These are phyloP conservation scores for Paraplagusia blochii DNA, from an alignment of 2,113 vertebrate genomes.

Conservation along the genomic window DNA sequence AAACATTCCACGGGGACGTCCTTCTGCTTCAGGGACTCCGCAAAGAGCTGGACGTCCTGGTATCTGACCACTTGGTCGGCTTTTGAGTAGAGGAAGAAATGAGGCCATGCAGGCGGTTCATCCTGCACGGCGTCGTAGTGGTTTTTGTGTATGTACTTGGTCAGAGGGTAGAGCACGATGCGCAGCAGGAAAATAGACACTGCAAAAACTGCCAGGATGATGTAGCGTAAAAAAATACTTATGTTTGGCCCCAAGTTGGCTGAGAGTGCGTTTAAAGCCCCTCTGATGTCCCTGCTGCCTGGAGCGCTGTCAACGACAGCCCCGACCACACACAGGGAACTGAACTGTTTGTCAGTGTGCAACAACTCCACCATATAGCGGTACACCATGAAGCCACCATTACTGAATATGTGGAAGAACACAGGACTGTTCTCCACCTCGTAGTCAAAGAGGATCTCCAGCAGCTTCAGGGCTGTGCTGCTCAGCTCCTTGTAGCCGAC, in stretches of 20 bases:
- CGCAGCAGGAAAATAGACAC: constrained; percentile 74
- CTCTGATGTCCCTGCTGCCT: constrained; percentile 82
- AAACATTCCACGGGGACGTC: constrained; percentile 76
- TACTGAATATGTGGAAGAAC: constrained; percentile 94
- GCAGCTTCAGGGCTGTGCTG: constrained; percentile 79
- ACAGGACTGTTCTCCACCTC: constrained; percentile 86
- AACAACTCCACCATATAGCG: constrained; percentile 87
- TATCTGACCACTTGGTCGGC: constrained; percentile 81
- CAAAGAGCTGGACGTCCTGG: constrained; percentile 81
- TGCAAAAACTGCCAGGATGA: constrained; percentile 77
- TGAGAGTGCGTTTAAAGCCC: constrained; percentile 82
- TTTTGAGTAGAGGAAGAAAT: constrained; percentile 89
- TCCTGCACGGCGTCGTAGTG: constrained; percentile 85
- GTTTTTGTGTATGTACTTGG: constrained; percentile 84
- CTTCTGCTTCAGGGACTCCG: constrained; percentile 69
- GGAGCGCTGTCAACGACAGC: constrained; percentile 91
- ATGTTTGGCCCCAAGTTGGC: constrained; percentile 74
- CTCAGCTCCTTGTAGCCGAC: constrained; percentile 88
- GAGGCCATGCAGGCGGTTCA: constrained; percentile 84
- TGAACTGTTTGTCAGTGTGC: constrained; percentile 75
- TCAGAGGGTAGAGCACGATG: constrained; percentile 83
- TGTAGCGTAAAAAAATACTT: constrained; percentile 70
- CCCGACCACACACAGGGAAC: constrained; percentile 80
- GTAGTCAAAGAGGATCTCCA: constrained; percentile 89
- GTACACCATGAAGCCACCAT: constrained; percentile 93